Evolutionary conservation across 2,888 invertebrate genomes (phyloP).

Genomic region (Drosophila mayaguana): DNA sequence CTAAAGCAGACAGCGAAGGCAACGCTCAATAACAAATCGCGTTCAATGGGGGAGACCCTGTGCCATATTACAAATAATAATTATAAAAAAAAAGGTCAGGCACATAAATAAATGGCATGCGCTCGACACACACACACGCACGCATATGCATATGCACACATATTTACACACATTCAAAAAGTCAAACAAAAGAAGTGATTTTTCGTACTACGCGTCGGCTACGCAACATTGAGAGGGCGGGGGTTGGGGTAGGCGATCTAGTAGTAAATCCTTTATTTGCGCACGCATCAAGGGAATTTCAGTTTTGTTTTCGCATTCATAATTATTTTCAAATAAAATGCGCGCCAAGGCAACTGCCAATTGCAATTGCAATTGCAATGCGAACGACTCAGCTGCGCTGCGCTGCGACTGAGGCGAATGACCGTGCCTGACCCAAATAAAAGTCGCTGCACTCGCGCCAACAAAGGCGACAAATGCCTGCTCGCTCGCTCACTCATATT

Average conservation of each 20-base stretch:
- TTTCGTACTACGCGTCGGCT: slow-evolving; percentile 21
- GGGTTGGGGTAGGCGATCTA: no score
- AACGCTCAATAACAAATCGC: slow-evolving; percentile 51
- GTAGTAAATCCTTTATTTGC: slow-evolving; percentile 10
- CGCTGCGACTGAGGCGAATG: slow-evolving; percentile 83
- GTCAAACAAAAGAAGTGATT: slow-evolving; percentile 25
- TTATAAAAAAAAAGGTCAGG: slow-evolving; percentile 69
- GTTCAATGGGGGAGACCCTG: slow-evolving; percentile 53
- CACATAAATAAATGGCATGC: slow-evolving; percentile 36
- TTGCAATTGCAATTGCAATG: slow-evolving; percentile 43
- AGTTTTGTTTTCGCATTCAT: slow-evolving; percentile 45
- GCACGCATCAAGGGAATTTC: slow-evolving; percentile 54
- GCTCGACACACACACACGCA: background rate
- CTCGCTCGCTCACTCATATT: slow-evolving; percentile 2
- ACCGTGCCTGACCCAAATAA: slow-evolving; percentile 89
- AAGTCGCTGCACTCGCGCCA: slow-evolving; percentile 87
- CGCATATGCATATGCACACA: background rate
- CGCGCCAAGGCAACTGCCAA: slow-evolving; percentile 73
- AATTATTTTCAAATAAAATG: slow-evolving; percentile 78
- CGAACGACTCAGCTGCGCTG: slow-evolving; percentile 11
- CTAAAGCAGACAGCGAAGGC: slow-evolving; percentile 41
- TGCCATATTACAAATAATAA: slow-evolving; percentile 76
- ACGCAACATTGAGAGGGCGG: slow-evolving; percentile 4
- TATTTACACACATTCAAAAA: background rate
- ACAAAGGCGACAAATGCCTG: slow-evolving; percentile 56